These are phyloP conservation scores for Aramus guarauna DNA, from an alignment of 2,113 vertebrate genomes.

Conservation along the genomic window DNA sequence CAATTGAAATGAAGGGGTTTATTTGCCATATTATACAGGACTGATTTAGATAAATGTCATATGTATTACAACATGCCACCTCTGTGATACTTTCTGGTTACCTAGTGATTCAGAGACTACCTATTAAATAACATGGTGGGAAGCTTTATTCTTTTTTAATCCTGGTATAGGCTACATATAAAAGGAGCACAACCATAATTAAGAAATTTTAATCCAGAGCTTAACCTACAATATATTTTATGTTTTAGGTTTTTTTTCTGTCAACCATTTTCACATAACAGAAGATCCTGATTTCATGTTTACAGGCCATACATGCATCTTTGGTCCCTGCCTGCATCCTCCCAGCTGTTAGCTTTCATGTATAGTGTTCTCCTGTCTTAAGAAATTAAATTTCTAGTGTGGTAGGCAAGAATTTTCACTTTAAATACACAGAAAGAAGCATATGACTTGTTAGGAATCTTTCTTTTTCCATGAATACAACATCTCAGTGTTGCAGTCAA, in stretches of 20 bases:
- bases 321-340: neutral
- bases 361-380: neutral
- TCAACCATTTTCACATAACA: neutral
- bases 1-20: neutral
- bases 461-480: neutral
- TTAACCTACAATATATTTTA: neutral
- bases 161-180: neutral
- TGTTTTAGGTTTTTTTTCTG: fast-evolving
- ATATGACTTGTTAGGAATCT: neutral
- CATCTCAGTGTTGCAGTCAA: neutral
- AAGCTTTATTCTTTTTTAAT: neutral
- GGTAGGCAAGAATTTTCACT: neutral
- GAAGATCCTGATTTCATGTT: neutral
- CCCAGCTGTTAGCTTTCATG: neutral
- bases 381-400: neutral
- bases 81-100: neutral
- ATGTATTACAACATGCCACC: neutral
- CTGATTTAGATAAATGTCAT: neutral
- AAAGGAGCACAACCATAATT: neutral
- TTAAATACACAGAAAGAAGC: neutral
- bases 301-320: neutral
- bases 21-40: neutral
- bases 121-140: neutral
- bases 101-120: neutral
- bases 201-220: neutral